Conservation (phyloP, 2,888 invertebrate genomes). For the Dryadula phaetusa region DNA sequence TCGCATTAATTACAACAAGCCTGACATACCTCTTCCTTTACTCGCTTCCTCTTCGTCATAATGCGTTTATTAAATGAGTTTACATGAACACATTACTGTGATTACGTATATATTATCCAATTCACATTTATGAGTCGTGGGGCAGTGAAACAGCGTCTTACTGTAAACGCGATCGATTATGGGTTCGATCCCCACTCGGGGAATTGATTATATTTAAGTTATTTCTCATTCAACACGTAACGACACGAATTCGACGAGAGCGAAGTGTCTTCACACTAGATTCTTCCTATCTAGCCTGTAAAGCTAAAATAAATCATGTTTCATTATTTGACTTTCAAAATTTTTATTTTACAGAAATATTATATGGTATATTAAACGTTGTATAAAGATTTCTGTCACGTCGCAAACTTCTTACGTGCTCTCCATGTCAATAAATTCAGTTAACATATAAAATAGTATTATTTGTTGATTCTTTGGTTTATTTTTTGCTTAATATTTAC, state of each 20-base stretch:
- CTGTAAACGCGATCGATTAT: no score
- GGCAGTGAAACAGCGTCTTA: no score
- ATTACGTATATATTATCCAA: not conserved
- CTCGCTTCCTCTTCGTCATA: slow-evolving; percentile 5
- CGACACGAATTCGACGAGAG: no score
- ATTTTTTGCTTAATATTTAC: not conserved
- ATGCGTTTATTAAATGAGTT: slow-evolving; percentile 12
- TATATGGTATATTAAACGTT: not conserved
- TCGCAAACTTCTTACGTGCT: slow-evolving; percentile 1
- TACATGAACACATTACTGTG: not conserved
- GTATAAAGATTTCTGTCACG: slow-evolving; percentile 2
- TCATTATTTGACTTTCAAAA: not conserved
- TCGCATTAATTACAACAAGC: slow-evolving; percentile 22
- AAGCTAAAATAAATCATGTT: no score
- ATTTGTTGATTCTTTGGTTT: not conserved
- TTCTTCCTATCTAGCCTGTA: no score
- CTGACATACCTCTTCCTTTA: slow-evolving; percentile 16
- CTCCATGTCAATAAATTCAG: not conserved
- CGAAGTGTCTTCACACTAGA: no score
- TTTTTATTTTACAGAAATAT: not conserved
- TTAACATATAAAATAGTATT: not conserved
- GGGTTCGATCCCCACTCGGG: no score
- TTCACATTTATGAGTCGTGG: no score
- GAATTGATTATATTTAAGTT: no score
- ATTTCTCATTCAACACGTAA: no score